Evolutionary conservation across 2,113 vertebrate species (phyloP).

Genomic region (Mirounga angustirostris): DNA sequence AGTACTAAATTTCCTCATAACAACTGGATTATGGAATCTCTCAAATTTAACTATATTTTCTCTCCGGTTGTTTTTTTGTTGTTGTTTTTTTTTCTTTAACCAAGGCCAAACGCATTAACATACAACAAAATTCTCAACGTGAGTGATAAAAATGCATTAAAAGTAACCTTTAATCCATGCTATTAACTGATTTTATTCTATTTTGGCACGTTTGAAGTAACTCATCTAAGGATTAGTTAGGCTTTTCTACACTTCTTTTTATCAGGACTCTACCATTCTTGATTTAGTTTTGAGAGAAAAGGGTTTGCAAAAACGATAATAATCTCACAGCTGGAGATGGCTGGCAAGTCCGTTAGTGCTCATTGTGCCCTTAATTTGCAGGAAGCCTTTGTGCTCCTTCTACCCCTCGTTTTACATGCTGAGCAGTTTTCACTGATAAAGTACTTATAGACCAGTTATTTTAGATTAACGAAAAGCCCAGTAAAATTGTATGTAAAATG

Average conservation of each 20-base stretch:
- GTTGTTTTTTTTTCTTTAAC: slow-evolving; percentile 12
- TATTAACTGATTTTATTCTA: slow-evolving; percentile 77
- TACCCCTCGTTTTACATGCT: slow-evolving; percentile 59
- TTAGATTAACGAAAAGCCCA: slow-evolving; percentile 74
- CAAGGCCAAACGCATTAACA: slow-evolving; percentile 79
- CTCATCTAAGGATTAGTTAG: slow-evolving; percentile 72
- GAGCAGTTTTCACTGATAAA: slow-evolving; percentile 79
- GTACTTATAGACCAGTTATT: slow-evolving; percentile 73
- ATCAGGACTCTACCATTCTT: slow-evolving; percentile 76
- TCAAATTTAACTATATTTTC: slow-evolving; percentile 67
- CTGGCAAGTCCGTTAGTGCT: slow-evolving; percentile 64
- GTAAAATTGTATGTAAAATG: slow-evolving; percentile 75
- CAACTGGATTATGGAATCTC: slow-evolving; percentile 62
- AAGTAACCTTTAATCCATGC: slow-evolving; percentile 73
- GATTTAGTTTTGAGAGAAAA: slow-evolving; percentile 81
- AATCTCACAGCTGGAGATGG: slow-evolving; percentile 74
- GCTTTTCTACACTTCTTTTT: slow-evolving; percentile 81
- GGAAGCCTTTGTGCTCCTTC: slow-evolving; percentile 57
- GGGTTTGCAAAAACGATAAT: slow-evolving; percentile 80
- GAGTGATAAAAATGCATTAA: slow-evolving; percentile 73
- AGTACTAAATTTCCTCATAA: slow-evolving; percentile 75
- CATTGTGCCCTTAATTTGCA: slow-evolving; percentile 74
- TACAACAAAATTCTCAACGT: slow-evolving; percentile 71
- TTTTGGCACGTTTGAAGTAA: slow-evolving; percentile 77
- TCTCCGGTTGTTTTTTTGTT: background rate